Conservation (phyloP, 2,888 invertebrate genomes). For the Eilema caniola region DNA sequence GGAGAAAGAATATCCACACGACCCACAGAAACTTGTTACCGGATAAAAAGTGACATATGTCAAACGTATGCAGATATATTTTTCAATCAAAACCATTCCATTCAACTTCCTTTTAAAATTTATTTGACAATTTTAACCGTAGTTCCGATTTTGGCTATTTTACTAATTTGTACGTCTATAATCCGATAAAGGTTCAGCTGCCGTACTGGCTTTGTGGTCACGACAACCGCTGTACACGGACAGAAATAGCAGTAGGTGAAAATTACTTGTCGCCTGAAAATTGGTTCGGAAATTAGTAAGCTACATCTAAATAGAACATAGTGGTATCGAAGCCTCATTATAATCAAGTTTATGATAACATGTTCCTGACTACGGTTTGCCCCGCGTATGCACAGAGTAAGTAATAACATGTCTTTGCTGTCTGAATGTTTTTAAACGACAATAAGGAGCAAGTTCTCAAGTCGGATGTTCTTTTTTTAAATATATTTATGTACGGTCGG, state of each 20-base stretch:
- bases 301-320: constrained; percentile 29
- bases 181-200: constrained; percentile 16
- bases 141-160: too few species aligned
- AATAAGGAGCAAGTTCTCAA: too few species aligned
- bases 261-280: constrained; percentile 46
- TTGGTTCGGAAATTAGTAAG: constrained; percentile 50
- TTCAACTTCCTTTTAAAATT: neutral
- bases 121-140: too few species aligned
- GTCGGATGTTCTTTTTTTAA: too few species aligned
- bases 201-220: constrained; percentile 32
- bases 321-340: constrained; percentile 16
- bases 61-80: too few species aligned
- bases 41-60: too few species aligned
- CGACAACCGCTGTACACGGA: constrained; percentile 42
- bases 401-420: neutral
- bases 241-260: constrained; percentile 48
- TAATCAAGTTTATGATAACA: constrained; percentile 13
- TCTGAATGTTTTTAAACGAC: neutral
- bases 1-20: neutral
- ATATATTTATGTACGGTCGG: too few species aligned
- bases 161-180: neutral
- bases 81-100: too few species aligned
- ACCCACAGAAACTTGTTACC: neutral
- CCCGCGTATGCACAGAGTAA: neutral
- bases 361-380: neutral